Evolutionary conservation across 2,113 vertebrate genomes (phyloP), one percentile per base, ranked within the genome.

Genomic region (Cryptotis parvus): DNA sequence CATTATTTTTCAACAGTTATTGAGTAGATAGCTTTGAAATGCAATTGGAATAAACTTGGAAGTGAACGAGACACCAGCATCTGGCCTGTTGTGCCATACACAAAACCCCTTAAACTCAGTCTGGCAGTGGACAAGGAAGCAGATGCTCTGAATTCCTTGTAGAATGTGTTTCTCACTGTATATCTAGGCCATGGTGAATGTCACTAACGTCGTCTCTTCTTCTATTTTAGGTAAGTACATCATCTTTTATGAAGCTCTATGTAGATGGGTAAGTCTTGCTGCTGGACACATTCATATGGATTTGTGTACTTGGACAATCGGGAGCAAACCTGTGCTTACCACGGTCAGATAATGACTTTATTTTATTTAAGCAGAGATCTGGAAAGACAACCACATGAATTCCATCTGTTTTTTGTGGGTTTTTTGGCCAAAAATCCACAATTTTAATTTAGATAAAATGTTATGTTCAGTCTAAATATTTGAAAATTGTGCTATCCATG

Each of bases 191-290:
- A n/a, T 5, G 39, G 66, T 78, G 43, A 86, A 70, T 94, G 94
- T 96, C 92, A 74, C 55, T 77, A 88, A 92, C 91, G 89, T 94
- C 90, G 31, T 96, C 0, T 96, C 89, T 95, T 33, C 93, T 97
- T 97, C 52, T 88, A 85, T 97, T 98, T 89, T 94, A 98, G 92
- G 97, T 98, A 97, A 98, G 96, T 97, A 97, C 95, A 84, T 83
- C 90, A 96, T 84, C 35, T 85, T 95, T 96, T 96, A 78, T 91
- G 95, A 97, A 97, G 86, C 94, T 91, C 49, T 96, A 6, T 73
- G 26, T 92, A 82, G 73, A 95, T 94, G 88, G 95, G 96, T 97
- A 96, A 96, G 85, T 98, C 93, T 96, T 96, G 91, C 18, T 79
- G 31, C 74, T 95, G 29, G 74, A 90, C 24, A 2, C 70, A 52